phyloP scores from a whole-genome alignment of 2,113 vertebrate genomes.

The Plecturocebus donacophilus region DNA sequence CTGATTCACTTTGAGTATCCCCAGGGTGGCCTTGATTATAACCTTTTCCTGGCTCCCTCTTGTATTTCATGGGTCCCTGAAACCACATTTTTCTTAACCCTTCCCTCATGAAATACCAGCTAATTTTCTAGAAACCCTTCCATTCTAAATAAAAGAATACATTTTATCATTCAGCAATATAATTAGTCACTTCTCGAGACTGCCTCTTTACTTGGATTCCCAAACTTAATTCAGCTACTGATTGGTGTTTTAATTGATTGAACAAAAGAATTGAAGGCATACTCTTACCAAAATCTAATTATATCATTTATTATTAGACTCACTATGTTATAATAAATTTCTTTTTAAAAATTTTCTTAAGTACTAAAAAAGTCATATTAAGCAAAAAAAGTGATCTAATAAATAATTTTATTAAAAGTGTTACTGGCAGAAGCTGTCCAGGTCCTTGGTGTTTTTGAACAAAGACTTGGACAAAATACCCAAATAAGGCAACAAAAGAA shows the following conservation, averaged over 20 bases:
- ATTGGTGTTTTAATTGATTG: neutral
- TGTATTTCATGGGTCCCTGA: neutral
- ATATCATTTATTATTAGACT: neutral
- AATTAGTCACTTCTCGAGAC: neutral
- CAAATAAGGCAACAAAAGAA: too few species aligned
- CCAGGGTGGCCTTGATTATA: neutral
- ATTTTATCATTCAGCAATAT: neutral
- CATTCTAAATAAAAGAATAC: neutral
- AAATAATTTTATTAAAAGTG: neutral
- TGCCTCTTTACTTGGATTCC: neutral
- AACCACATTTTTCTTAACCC: neutral
- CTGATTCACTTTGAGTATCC: neutral
- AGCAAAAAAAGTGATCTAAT: neutral
- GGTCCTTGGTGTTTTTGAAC: too few species aligned
- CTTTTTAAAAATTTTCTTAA: neutral
- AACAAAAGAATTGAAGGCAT: neutral
- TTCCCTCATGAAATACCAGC: neutral
- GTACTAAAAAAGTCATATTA: neutral
- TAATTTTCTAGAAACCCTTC: neutral
- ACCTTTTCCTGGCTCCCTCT: neutral
- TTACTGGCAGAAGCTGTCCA: too few species aligned
- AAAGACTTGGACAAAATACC: too few species aligned
- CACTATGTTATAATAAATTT: neutral
- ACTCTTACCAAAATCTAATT: neutral
- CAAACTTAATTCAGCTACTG: neutral